Evolutionary conservation across 2,113 vertebrate species (phyloP), one percentile per base, ranked within the genome.

Genomic region (Odocoileus hemionus): DNA sequence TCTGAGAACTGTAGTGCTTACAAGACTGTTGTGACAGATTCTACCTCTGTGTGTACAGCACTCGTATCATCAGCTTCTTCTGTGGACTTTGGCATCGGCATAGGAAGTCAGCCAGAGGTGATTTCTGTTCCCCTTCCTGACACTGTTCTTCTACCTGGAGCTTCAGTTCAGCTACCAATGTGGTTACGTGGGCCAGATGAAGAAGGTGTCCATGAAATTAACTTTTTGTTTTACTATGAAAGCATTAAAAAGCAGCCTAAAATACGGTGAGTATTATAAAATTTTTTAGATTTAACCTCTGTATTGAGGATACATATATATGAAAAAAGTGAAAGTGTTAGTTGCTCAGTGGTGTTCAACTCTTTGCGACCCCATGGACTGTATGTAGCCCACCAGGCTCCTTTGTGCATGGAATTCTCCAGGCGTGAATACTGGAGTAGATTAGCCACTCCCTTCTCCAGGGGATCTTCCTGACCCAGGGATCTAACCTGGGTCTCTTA

Each of bases 171-270:
- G 98, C 98, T 99, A 39, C 99, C 99, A 1, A 99, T 99, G 97
- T 99, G 99, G 99, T 98, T 99, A 95, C 98, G 99, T 86, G 99
- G 99, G 76, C 99, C 99, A 26, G 99, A 99, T 98, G 99, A 99
- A 97, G 99, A 99, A 98, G 99, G 99, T 33, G 99, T 99, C 93
- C 99, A 99, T 96, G 99, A 99, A 99, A 99, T 99, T 98, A 99
- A 99, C 98, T 99, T 99, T 98, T 99, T 99, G 45, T 99, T 99
- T 99, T 99, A 99, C 97, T 99, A 99, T 5, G 99, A 99, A 98
- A 99, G 99, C 98, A 97, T 99, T 97, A 99, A 99, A 98, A 99
- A 98, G 96, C 99, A 99, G 55, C 99, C 99, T 91, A 99, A 99
- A 98, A 99, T 99, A 98, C 99, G 99, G 99, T 99, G 98, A 96